phyloP scores from a whole-genome alignment of 2,797 vertebrate species.

The Glyptemys insculpta region DNA sequence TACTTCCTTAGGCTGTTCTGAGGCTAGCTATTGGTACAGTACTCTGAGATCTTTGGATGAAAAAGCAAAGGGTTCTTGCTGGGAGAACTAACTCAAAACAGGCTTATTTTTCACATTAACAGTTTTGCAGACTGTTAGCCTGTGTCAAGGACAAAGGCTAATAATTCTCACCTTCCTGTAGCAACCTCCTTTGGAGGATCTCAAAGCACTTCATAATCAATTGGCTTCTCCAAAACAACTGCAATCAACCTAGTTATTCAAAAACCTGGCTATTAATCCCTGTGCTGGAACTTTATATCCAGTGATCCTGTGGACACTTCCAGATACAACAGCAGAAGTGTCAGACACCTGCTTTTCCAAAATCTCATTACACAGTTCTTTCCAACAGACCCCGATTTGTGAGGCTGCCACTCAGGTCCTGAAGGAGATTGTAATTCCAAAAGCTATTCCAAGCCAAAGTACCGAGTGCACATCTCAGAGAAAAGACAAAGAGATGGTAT shows the following conservation, averaged over 20 bases:
- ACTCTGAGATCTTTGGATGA: neutral
- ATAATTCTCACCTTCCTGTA: neutral
- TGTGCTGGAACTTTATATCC: neutral
- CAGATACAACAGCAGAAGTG: rapidly evolving
- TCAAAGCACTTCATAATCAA: neutral
- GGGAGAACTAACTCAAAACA: neutral
- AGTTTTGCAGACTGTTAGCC: neutral
- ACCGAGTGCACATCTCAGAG: conserved; percentile 32
- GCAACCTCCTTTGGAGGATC: neutral
- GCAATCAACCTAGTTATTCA: neutral
- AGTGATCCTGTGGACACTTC: neutral
- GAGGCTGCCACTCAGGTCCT: neutral
- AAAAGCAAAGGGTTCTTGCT: neutral
- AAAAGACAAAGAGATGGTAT: conserved; percentile 65
- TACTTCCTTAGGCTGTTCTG: neutral
- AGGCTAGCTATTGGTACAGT: neutral
- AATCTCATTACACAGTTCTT: neutral
- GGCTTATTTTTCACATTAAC: neutral
- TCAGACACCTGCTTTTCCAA: neutral
- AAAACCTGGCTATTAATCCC: neutral
- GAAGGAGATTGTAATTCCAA: neutral
- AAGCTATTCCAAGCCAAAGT: neutral
- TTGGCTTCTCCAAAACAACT: neutral
- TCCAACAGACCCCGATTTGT: conserved; percentile 3
- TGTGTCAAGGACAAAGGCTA: neutral